These are phyloP conservation scores for Dendrolimus pini DNA, from an alignment of 2,888 invertebrate genomes.

Conservation along the genomic window DNA sequence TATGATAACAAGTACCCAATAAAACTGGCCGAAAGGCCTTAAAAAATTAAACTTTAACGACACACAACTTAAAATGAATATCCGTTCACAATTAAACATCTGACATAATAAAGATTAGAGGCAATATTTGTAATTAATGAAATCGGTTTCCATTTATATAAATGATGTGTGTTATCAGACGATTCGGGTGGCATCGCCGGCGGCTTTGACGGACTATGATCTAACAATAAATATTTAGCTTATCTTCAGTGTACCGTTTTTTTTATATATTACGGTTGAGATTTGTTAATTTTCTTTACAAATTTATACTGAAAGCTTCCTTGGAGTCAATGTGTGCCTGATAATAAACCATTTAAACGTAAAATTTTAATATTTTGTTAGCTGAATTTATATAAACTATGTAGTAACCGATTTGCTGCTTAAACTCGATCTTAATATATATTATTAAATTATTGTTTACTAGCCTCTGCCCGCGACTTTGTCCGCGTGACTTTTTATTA, in stretches of 20 bases:
- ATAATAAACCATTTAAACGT: too few species aligned
- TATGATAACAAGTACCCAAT: constrained; percentile 54
- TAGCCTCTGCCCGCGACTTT: too few species aligned
- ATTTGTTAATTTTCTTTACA: not conserved
- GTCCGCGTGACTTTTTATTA: too few species aligned
- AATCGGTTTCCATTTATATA: constrained; percentile 54
- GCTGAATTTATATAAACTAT: too few species aligned
- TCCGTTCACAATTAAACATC: constrained; percentile 34
- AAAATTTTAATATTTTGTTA: too few species aligned
- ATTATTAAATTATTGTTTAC: too few species aligned
- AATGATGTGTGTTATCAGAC: constrained; percentile 40
- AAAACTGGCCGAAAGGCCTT: constrained; percentile 44
- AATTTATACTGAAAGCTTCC: too few species aligned
- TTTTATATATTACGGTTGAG: not conserved
- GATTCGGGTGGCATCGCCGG: constrained; percentile 39
- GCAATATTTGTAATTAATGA: constrained; percentile 64
- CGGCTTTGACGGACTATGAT: constrained; percentile 48
- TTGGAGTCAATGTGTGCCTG: too few species aligned
- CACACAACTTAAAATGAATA: constrained; percentile 31
- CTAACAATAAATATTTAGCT: constrained; percentile 31
- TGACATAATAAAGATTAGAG: constrained; percentile 58
- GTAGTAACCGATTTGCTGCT: too few species aligned
- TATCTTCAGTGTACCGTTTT: constrained; percentile 11
- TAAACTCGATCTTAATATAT: too few species aligned
- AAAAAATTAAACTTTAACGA: constrained; percentile 31